These are phyloP conservation scores for Austrofundulus limnaeus DNA, from an alignment of 2,113 vertebrate genomes.

Conservation along the genomic window DNA sequence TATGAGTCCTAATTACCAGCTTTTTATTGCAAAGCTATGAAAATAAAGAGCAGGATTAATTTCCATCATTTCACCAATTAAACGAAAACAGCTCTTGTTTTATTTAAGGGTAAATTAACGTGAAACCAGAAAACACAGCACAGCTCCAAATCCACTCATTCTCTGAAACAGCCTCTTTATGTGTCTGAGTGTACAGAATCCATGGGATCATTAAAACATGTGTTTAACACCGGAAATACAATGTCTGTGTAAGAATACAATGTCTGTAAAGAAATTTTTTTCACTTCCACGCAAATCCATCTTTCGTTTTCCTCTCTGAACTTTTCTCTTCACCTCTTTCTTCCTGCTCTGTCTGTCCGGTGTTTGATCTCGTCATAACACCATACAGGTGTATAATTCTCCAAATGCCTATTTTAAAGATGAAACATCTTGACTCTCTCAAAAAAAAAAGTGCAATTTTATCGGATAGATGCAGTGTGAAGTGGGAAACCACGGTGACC, in stretches of 20 bases:
- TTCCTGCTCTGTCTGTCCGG: slow-evolving; percentile 1
- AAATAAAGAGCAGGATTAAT: slow-evolving; percentile 43
- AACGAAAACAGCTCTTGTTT: slow-evolving; percentile 40
- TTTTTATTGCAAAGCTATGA: slow-evolving; percentile 40
- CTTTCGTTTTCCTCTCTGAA: slow-evolving; percentile 1
- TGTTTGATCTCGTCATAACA: slow-evolving; percentile 39
- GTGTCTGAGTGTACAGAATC: background rate
- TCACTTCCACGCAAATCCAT: slow-evolving; percentile 17
- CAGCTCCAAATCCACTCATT: background rate
- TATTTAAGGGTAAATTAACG: slow-evolving; percentile 48
- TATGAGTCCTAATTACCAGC: slow-evolving; percentile 7
- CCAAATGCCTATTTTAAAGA: slow-evolving; percentile 28
- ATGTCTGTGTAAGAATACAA: no score
- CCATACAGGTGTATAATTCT: slow-evolving; percentile 31
- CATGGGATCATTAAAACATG: background rate
- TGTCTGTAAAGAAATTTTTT: slow-evolving; percentile 37
- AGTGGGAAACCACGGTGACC: slow-evolving; percentile 19
- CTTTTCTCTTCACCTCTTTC: slow-evolving; percentile 4
- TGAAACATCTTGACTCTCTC: slow-evolving; percentile 1
- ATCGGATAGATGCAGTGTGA: slow-evolving; percentile 33
- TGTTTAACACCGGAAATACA: slow-evolving; percentile 11
- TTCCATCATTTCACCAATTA: slow-evolving; percentile 46
- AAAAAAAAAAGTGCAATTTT: slow-evolving; percentile 1
- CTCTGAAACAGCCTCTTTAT: slow-evolving; percentile 9
- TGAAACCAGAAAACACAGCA: slow-evolving; percentile 20